phyloP scores from a whole-genome alignment of 1,140 invertebrate genomes.

The Papilio machaon region DNA sequence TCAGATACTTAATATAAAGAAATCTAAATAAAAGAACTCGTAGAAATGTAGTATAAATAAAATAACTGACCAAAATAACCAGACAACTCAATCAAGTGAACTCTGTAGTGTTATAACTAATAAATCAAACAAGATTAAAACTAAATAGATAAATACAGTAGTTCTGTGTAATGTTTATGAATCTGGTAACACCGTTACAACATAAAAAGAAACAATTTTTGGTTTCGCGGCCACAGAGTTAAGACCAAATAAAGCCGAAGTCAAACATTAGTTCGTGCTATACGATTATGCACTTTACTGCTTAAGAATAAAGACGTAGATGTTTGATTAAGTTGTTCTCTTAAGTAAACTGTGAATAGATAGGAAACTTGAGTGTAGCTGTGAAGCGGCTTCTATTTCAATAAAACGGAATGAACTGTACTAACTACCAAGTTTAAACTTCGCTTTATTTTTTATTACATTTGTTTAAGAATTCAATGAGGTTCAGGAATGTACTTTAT shows the following conservation, averaged over 20 bases:
- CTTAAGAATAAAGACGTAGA: constrained; percentile 27
- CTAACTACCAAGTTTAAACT: constrained; percentile 2
- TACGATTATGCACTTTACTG: constrained; percentile 18
- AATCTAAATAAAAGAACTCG: too few relatives aligned
- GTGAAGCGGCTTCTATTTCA: constrained; percentile 32
- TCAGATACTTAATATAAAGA: too few relatives aligned
- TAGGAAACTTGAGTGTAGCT: constrained; percentile 41
- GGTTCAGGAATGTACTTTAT: not conserved
- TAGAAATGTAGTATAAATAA: not conserved
- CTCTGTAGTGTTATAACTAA: not conserved
- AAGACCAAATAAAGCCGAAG: constrained; percentile 44
- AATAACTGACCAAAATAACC: not conserved
- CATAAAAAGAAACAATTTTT: constrained; percentile 44
- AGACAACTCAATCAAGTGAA: not conserved
- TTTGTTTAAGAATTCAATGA: not conserved
- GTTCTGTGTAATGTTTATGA: constrained; percentile 1
- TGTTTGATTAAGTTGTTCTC: constrained; percentile 27
- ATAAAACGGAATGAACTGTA: constrained; percentile 18
- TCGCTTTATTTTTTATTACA: constrained; percentile 1
- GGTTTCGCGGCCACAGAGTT: constrained; percentile 44
- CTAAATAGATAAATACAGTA: constrained; percentile 18
- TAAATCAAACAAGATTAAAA: constrained; percentile 33
- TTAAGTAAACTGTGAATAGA: constrained; percentile 42
- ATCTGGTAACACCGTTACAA: constrained; percentile 29
- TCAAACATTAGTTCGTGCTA: constrained; percentile 19